Evolutionary conservation across 1,140 invertebrate species (phyloP), one percentile per base, ranked within the genome.

Genomic region (Pseudomyrmex sp.): DNA sequence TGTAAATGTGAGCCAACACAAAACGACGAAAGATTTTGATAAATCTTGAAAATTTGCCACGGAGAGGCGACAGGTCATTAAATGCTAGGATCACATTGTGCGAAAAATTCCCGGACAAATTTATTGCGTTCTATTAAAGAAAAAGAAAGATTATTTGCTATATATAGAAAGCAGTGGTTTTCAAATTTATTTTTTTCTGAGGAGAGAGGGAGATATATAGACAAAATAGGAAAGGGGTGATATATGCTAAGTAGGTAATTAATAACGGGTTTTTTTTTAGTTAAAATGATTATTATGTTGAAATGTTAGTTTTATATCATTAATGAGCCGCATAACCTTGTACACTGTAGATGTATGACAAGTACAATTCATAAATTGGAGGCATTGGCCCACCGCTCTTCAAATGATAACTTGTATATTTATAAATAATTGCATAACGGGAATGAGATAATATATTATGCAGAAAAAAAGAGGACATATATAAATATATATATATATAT

Each of bases 391-490:
- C 90, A 93, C 77, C 89, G 87, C 84, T 92, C 91, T 91, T 92
- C 87, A 91, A 91, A 90, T 87, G 89, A 91, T 91, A 85, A 93
- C 90, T 93, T 94, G 91, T 94, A 94, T 92, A 93, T 94, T 94
- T 93, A 93, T 94, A 94, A 93, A 94, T 93, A 94, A 35, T 91
- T 76, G 77, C 84, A 89, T 87, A 91, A 92, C 84, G 88, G 87
- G 89, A 93, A 89, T 90, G 90, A 91, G 9, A 92, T 86, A 90
- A 90, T 90, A 91, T 92, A 92, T 92, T 87, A 90, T 82, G 88
- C 65, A 91, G 46, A 88, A 70, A 90, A 70, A 88, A 35, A 89
- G 66, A 89, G 35, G 70, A 65, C 72, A 88, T 91, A 88, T 91
- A 93, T 91, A 92, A 92, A 92, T 91, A 93, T 92, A 92, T 93